phyloP scores from a whole-genome alignment of 2,888 invertebrate species.

The Cephus runcator region DNA sequence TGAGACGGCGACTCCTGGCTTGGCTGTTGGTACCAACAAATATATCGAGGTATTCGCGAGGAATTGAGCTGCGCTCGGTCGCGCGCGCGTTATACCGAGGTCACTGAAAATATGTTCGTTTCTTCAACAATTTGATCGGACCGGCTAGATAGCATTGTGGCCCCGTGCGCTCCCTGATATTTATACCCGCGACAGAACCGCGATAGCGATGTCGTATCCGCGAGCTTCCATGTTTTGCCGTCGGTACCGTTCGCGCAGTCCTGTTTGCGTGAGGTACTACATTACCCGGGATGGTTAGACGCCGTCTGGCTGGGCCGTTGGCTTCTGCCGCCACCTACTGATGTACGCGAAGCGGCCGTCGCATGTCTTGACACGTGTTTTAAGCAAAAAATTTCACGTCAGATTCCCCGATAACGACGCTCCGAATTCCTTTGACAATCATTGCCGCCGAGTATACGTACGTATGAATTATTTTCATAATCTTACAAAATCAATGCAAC shows the following conservation, averaged over 20 bases:
- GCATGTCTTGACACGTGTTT: conserved; percentile 56
- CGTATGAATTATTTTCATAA: no score
- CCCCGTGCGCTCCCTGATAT: conserved; percentile 38
- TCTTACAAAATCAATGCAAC: no score
- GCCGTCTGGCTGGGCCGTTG: no score
- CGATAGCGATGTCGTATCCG: conserved; percentile 27
- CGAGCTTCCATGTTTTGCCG: conserved; percentile 31
- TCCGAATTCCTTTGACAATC: no score
- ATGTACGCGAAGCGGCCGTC: conserved; percentile 30
- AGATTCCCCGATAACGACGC: no score
- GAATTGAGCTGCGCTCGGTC: conserved; percentile 54
- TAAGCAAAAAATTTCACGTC: conserved; percentile 45
- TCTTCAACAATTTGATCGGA: conserved; percentile 61
- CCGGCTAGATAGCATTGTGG: conserved; percentile 59
- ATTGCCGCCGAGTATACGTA: no score
- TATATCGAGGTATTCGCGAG: conserved; percentile 61
- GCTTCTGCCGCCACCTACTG: neutral
- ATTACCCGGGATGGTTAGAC: conserved; percentile 21
- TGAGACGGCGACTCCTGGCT: conserved; percentile 34
- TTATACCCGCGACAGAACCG: conserved; percentile 49
- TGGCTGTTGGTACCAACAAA: conserved; percentile 47
- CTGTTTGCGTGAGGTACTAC: conserved; percentile 22
- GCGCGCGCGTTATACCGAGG: conserved; percentile 44
- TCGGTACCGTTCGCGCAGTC: conserved; percentile 3
- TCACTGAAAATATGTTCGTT: conserved; percentile 62